Conservation (phyloP, 2,113 vertebrate species). For the Planiliza haematocheilus region DNA sequence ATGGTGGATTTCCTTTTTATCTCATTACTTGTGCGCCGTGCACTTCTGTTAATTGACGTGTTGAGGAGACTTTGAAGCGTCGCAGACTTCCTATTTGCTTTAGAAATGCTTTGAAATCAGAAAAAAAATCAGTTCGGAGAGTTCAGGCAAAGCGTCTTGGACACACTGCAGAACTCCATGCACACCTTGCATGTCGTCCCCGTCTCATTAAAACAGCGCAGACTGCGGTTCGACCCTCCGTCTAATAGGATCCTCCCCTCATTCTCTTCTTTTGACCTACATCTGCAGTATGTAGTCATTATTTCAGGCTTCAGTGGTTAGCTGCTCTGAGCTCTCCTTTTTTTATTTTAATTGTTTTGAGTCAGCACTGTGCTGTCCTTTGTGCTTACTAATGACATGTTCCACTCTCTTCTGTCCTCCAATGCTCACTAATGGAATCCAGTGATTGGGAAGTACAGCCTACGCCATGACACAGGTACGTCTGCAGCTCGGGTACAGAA, state of each 20-base stretch:
- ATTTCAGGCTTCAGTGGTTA: slow-evolving; percentile 41
- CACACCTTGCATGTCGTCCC: not conserved
- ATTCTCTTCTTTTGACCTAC: slow-evolving; percentile 46
- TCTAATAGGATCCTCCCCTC: not conserved
- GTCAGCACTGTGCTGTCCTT: slow-evolving; percentile 32
- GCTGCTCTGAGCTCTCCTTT: slow-evolving; percentile 22
- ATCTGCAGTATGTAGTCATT: slow-evolving; percentile 45
- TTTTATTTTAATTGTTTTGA: slow-evolving; percentile 24
- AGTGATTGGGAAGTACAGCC: slow-evolving; percentile 99
- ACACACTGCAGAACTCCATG: not conserved
- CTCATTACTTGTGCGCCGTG: no score
- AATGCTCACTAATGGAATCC: slow-evolving; percentile 48
- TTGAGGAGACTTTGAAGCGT: not conserved
- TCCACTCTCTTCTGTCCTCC: slow-evolving; percentile 15
- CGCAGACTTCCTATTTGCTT: not conserved
- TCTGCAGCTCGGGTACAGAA: not conserved
- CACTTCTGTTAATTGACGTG: no score
- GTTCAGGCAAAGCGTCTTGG: not conserved
- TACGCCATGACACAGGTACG: slow-evolving; percentile 94
- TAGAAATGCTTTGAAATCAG: no score
- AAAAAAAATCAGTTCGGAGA: not conserved
- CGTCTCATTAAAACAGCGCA: slow-evolving; percentile 37
- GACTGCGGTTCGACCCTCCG: slow-evolving; percentile 7
- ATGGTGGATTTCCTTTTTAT: no score
- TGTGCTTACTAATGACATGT: slow-evolving; percentile 42